phyloP scores from a whole-genome alignment of 1,140 invertebrate genomes.

The Odontomachus brunneus region DNA sequence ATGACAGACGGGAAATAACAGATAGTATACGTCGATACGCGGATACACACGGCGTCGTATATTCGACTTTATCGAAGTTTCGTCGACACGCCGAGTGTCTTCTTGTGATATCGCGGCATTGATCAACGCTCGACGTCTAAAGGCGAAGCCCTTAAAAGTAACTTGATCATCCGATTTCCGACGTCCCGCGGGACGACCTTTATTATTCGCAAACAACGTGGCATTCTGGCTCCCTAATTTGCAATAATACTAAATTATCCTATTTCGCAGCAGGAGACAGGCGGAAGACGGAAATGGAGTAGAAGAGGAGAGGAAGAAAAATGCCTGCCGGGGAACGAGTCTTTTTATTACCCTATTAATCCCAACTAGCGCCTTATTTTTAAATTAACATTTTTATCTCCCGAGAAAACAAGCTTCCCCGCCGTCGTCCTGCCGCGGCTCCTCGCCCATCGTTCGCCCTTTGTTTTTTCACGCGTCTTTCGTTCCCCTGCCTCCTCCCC shows the following conservation, averaged over 20 bases:
- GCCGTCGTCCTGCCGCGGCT: slow-evolving; percentile 58
- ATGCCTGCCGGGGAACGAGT: slow-evolving; percentile 71
- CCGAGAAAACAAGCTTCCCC: slow-evolving; percentile 79
- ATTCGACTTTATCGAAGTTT: slow-evolving; percentile 36
- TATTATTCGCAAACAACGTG: slow-evolving; percentile 77
- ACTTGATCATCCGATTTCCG: slow-evolving; percentile 62
- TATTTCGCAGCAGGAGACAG: slow-evolving; percentile 71
- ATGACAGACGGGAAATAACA: neutral
- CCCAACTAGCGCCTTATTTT: slow-evolving; percentile 84
- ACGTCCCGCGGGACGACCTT: slow-evolving; percentile 68
- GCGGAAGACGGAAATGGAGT: slow-evolving; percentile 69
- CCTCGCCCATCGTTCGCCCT: slow-evolving; percentile 29
- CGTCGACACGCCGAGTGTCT: slow-evolving; percentile 25
- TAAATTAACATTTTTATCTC: slow-evolving; percentile 85
- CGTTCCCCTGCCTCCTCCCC: neutral
- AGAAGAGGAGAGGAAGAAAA: slow-evolving; percentile 73
- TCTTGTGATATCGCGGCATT: slow-evolving; percentile 55
- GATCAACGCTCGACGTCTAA: slow-evolving; percentile 42
- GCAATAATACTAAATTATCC: slow-evolving; percentile 80
- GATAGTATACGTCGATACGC: neutral
- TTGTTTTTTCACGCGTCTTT: slow-evolving; percentile 55
- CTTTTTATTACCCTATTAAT: slow-evolving; percentile 84
- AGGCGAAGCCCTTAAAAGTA: slow-evolving; percentile 21
- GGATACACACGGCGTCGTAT: neutral
- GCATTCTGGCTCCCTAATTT: slow-evolving; percentile 74